Evolutionary conservation across 2,113 vertebrate genomes (phyloP).

Genomic region (Bufo gargarizans): DNA sequence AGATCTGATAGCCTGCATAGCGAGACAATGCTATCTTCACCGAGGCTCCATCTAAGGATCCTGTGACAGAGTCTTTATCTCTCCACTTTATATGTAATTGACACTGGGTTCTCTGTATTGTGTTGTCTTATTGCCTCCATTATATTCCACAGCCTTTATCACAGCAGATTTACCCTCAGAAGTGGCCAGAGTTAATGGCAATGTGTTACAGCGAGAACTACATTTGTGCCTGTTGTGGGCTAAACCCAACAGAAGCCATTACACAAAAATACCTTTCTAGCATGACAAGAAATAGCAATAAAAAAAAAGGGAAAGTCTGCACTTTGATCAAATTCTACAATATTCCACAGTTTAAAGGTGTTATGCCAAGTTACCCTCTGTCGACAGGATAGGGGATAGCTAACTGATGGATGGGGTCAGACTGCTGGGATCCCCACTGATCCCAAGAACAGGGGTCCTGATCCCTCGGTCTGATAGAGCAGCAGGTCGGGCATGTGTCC

Average conservation of each 20-base stretch:
- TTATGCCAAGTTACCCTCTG: no score
- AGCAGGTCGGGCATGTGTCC: no score
- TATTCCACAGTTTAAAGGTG: background rate
- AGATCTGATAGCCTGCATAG: conserved; percentile 21
- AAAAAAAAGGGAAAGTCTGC: no score
- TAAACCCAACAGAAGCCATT: background rate
- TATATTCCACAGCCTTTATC: background rate
- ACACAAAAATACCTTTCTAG: background rate
- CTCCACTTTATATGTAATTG: conserved; percentile 7
- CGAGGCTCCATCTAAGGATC: conserved; percentile 3
- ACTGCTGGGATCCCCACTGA: no score
- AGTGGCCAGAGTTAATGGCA: background rate
- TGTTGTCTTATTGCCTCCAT: conserved; percentile 14
- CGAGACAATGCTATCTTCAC: conserved; percentile 50
- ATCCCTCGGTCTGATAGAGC: no score
- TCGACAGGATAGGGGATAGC: no score
- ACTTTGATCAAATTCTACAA: background rate
- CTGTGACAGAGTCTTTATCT: conserved; percentile 1
- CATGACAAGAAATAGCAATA: background rate
- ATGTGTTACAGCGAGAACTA: background rate
- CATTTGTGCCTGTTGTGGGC: background rate
- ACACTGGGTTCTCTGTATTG: conserved; percentile 27
- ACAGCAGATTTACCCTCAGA: background rate
- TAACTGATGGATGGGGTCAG: no score
- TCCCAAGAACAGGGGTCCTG: no score